These are phyloP conservation scores for Lathamus discolor DNA, from an alignment of 2,113 vertebrate species.

Conservation along the genomic window DNA sequence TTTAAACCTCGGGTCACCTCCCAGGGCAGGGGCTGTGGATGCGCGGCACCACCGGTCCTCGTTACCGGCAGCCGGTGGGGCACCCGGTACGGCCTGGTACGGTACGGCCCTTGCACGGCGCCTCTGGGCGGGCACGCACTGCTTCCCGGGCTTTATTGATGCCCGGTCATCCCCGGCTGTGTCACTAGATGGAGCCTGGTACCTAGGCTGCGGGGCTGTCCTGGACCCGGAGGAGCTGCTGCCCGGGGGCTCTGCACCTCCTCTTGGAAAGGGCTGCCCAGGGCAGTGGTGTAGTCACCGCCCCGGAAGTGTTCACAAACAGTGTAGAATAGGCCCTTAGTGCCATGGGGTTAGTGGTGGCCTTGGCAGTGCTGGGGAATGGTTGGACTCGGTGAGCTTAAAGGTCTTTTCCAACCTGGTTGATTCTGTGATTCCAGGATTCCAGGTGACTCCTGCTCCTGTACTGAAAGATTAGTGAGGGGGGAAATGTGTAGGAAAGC, in stretches of 20 bases:
- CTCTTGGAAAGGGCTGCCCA: background rate
- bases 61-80: background rate
- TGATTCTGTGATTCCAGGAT: background rate
- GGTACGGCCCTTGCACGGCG: background rate
- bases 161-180: background rate
- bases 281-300: background rate
- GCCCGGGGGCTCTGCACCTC: background rate
- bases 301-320: background rate
- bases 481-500: background rate
- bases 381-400: background rate
- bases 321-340: background rate
- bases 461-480: background rate
- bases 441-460: background rate
- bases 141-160: background rate
- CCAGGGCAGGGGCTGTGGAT: too few relatives aligned
- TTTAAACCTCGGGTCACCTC: background rate
- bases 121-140: background rate
- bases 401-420: background rate
- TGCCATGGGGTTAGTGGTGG: background rate
- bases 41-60: background rate
- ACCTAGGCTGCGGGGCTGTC: background rate
- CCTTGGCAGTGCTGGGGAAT: background rate
- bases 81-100: background rate
- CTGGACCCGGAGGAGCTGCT: background rate
- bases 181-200: slow-evolving; percentile 62